These are phyloP conservation scores for Brachypodius melanocephalos DNA, from an alignment of 2,113 vertebrate species.

Conservation along the genomic window DNA sequence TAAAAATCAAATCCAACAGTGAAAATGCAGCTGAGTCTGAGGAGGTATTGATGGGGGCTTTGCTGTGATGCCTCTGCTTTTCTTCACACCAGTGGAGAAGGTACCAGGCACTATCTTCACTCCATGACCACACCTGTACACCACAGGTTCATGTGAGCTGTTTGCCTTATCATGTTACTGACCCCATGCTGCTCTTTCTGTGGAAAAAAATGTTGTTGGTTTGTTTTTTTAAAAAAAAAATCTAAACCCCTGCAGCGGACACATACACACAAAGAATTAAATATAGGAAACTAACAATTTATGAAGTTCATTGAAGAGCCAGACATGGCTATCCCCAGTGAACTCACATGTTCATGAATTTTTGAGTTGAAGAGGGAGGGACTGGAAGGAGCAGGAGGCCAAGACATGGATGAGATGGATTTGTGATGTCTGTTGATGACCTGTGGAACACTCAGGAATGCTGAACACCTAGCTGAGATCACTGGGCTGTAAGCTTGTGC, in stretches of 20 bases:
- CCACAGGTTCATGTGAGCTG: not conserved
- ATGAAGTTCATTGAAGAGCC: not conserved
- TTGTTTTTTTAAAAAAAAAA: not conserved
- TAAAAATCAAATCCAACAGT: not conserved
- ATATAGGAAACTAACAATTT: not conserved
- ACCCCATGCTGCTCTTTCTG: not conserved
- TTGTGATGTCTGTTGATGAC: not conserved
- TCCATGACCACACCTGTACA: not conserved
- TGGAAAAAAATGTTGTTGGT: not conserved
- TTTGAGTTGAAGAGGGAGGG: not conserved
- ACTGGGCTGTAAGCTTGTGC: not conserved
- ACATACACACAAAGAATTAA: not conserved
- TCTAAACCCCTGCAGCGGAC: not conserved
- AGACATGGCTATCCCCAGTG: rapidly evolving
- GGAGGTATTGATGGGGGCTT: not conserved
- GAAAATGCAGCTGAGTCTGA: not conserved
- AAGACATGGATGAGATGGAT: not conserved
- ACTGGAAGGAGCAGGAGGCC: not conserved
- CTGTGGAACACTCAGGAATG: not conserved
- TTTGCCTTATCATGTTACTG: not conserved
- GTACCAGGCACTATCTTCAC: not conserved
- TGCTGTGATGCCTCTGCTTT: not conserved
- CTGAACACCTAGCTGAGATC: not conserved
- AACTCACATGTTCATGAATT: not conserved
- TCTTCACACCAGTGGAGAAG: not conserved